Evolutionary conservation across 2,113 vertebrate species (phyloP).

Genomic region (Ceyx margarethae): DNA sequence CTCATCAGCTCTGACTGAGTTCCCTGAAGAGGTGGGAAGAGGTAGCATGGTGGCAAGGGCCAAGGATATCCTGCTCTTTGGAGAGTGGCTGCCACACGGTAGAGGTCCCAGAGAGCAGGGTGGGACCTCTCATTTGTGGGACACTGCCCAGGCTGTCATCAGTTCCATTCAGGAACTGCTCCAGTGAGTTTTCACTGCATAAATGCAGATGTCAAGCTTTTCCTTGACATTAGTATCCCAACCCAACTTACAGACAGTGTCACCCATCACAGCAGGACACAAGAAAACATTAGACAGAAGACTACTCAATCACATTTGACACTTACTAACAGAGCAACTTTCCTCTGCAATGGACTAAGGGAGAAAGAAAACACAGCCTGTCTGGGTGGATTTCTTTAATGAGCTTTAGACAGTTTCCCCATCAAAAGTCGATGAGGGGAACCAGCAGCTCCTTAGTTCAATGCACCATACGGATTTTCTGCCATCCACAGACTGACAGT

Average conservation of each 20-base stretch:
- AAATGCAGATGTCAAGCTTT: not conserved
- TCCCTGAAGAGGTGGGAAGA: not conserved
- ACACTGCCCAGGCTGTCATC: not conserved
- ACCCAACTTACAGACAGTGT: not conserved
- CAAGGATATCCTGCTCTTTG: not conserved
- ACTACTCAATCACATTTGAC: not conserved
- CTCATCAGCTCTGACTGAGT: not conserved
- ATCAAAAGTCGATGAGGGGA: not conserved
- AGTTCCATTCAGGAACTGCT: not conserved
- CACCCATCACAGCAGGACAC: not conserved
- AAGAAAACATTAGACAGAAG: not conserved
- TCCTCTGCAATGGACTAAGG: not conserved
- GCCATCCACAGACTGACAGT: not conserved
- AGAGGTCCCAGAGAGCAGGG: not conserved
- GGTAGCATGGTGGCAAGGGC: not conserved
- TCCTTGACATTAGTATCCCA: not conserved
- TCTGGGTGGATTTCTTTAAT: not conserved
- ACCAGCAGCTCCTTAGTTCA: not conserved
- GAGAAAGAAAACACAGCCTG: not conserved
- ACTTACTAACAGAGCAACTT: not conserved
- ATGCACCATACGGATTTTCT: not conserved
- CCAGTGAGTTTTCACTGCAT: not conserved
- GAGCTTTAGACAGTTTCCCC: not conserved
- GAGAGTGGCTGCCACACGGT: not conserved
- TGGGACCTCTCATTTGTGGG: not conserved